Base-by-base conservation (phyloP, 2,797 vertebrate genomes). In the Oryzias dopingdopingensis region DNA sequence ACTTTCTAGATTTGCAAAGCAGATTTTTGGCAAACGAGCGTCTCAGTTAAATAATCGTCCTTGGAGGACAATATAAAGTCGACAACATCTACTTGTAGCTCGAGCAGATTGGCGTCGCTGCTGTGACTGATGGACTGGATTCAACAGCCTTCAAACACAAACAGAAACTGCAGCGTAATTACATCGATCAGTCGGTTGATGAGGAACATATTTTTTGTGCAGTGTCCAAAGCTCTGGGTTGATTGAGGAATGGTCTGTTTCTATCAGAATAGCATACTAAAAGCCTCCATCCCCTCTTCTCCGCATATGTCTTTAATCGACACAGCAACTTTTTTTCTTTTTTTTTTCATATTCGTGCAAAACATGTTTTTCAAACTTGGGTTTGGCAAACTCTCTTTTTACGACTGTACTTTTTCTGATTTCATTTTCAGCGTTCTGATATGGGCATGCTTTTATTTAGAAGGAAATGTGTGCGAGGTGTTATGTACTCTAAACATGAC, bases 361-460 rank as follows among this genome's bases (percentile, higher is more conserved):
- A 71, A 49, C 76, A 56, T 40, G 53, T 59, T 7, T 69, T 75
- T 37, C 10, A 16, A 77, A 42, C 41, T 62, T 37, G 22, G 48
- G 43, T 16, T 56, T 62, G 65, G 42, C 62, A 80, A 74, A 76
- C 75, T 80, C 59, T 67, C 10, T 37, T 37, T 37, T 37, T 37
- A 3, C 10, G 10, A 37, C 32, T 37, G 12, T 75, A 56, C 45
- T 77, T 78, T 66, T 75, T 65, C 80, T 82, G 57, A 52, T 7
- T 67, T 83, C 51, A 70, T 24, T 67, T 67, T 76, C 61, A 52
- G 46, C 41, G 53, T 14, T 42, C 66, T 65, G 40, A 53, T 57
- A 60, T 66, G n/a, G 22, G 57, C 29, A 41, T 83, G 73, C 74
- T 81, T 86, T 69, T 67, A 75, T 75, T 86, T 81, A 81, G n/a